These are phyloP conservation scores for Neoaliturus tenellus DNA, from an alignment of 2,888 invertebrate species.

Conservation along the genomic window DNA sequence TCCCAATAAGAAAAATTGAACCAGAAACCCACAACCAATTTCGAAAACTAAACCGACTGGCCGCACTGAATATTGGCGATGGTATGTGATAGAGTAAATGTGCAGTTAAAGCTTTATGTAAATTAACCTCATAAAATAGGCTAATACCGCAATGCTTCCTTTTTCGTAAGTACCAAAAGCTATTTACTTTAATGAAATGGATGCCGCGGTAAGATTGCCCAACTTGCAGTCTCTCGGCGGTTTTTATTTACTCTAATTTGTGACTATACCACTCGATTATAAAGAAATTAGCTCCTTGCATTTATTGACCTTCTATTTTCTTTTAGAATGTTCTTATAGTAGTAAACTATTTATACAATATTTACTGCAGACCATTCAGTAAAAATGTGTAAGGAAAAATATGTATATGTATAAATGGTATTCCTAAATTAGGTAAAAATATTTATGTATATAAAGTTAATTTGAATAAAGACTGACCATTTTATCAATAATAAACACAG, in stretches of 20 bases:
- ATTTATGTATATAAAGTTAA: too few species aligned
- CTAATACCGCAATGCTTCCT: slow-evolving; percentile 30
- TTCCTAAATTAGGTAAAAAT: too few species aligned
- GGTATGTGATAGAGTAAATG: neutral
- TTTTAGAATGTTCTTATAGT: too few species aligned
- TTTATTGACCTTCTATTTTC: neutral
- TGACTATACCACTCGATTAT: neutral
- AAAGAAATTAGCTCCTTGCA: neutral
- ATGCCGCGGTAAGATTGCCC: slow-evolving; percentile 12
- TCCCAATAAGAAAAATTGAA: too few species aligned
- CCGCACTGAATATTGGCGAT: neutral
- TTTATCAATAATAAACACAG: too few species aligned
- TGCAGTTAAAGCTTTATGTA: slow-evolving; percentile 14
- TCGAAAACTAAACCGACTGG: neutral
- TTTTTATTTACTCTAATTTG: slow-evolving; percentile 1
- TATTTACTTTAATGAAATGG: slow-evolving; percentile 35
- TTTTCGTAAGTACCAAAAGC: slow-evolving; percentile 23
- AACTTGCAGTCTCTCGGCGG: neutral
- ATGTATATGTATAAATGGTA: too few species aligned
- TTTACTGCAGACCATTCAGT: too few species aligned
- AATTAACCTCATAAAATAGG: slow-evolving; percentile 8
- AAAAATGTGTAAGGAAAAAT: too few species aligned
- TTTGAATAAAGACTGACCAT: too few species aligned
- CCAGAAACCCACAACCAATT: neutral
- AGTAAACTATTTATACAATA: too few species aligned